Evolutionary conservation across 2,888 invertebrate species (phyloP).

Genomic region (Cyclophora punctaria): DNA sequence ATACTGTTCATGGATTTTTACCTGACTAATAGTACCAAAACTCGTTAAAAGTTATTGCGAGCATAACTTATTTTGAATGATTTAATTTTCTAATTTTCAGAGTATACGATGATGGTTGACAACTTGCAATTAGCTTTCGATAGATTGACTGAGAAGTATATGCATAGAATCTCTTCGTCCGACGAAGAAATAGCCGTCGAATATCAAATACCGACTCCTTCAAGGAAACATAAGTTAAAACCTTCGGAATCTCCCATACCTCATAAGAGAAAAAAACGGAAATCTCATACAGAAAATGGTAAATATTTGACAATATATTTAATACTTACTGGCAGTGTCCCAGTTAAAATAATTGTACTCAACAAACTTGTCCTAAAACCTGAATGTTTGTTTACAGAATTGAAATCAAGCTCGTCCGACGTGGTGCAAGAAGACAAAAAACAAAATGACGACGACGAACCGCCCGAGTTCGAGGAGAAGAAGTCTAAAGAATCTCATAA

Average conservation of each 20-base stretch:
- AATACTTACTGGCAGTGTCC: too few relatives aligned
- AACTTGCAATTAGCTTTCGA: constrained; percentile 88
- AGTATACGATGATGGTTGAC: constrained; percentile 91
- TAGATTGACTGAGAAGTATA: constrained; percentile 86
- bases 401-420: constrained; percentile 47
- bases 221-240: constrained; percentile 62
- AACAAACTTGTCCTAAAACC: too few relatives aligned
- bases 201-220: constrained; percentile 72
- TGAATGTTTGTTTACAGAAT: background rate
- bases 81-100: constrained; percentile 55
- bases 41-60: background rate
- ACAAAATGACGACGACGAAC: constrained; percentile 13
- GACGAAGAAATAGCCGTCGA: constrained; percentile 85
- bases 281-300: constrained; percentile 52
- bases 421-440: constrained; percentile 27
- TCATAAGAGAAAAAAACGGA: constrained; percentile 57
- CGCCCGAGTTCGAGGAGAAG: constrained; percentile 26
- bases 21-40: background rate
- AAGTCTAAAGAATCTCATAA: constrained; percentile 60
- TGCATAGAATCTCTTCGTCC: constrained; percentile 86
- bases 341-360: too few relatives aligned
- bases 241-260: constrained; percentile 48
- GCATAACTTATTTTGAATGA: background rate
- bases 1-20: background rate
- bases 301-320: background rate